A percentile compares a stretch with the other conserved stretches of the same genome.
Conservation (phyloP, 2,797 vertebrate species). For the Melanogrammus aeglefinus region DNA sequence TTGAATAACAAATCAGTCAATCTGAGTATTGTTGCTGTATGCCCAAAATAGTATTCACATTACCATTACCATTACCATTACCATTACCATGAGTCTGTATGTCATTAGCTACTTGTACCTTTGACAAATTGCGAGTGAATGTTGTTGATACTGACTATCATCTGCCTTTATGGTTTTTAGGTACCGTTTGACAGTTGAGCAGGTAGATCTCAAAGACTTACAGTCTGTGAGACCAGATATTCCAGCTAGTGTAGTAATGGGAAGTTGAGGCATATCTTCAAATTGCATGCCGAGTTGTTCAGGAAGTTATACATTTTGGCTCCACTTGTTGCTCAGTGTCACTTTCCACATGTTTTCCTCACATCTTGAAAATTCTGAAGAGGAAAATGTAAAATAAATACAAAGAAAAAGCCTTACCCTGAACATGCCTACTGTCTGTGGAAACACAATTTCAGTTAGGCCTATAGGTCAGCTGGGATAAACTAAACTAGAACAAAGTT, state of each 20-base stretch:
- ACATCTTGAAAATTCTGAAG: slow-evolving; percentile 85
- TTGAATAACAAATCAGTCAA: not conserved
- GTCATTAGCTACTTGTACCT: slow-evolving; percentile 7
- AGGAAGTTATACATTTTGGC: slow-evolving; percentile 69
- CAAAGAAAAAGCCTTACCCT: not conserved
- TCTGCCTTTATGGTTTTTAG: not conserved
- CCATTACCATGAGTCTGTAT: slow-evolving; percentile 1
- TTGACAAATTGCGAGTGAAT: not conserved
- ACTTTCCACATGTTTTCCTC: slow-evolving; percentile 80
- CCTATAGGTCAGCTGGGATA: not conserved
- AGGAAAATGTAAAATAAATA: slow-evolving; percentile 16
- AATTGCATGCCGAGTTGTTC: slow-evolving; percentile 99
- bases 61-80: too few relatives aligned
- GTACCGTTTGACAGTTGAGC: slow-evolving; percentile 22
- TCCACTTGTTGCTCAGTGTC: slow-evolving; percentile 82
- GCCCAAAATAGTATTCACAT: not conserved
- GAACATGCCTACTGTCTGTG: not conserved
- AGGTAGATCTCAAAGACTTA: slow-evolving; percentile 75
- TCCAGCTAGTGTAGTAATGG: slow-evolving; percentile 99
- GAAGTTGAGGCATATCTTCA: slow-evolving; percentile 99
- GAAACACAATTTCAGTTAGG: not conserved
- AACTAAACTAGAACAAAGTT: not conserved
- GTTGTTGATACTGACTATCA: not conserved
- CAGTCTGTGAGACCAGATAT: slow-evolving; percentile 99
- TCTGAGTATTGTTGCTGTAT: not conserved